Evolutionary conservation across 2,113 vertebrate species (phyloP).

Genomic region (Aptenodytes patagonicus): DNA sequence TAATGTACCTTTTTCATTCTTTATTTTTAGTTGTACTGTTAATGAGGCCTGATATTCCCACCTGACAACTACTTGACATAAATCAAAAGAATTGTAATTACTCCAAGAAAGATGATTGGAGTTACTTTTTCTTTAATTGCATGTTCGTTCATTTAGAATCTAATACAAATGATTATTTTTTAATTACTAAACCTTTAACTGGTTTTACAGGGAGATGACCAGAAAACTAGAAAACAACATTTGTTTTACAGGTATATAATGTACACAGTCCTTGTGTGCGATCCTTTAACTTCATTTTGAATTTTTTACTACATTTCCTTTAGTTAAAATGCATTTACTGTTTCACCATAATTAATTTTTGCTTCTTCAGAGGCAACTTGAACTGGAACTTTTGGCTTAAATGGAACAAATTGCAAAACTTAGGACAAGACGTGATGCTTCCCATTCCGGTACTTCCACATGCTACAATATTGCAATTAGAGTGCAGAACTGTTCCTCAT

Average conservation of each 20-base stretch:
- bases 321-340: not conserved
- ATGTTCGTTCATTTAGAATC: conserved; percentile 13
- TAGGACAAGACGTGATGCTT: not conserved
- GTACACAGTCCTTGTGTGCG: not conserved
- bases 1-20: not conserved
- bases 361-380: not conserved
- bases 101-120: not conserved
- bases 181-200: not conserved
- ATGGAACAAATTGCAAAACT: not conserved
- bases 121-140: not conserved
- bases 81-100: conserved; percentile 48
- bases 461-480: not conserved
- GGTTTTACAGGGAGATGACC: not conserved
- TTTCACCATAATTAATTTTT: not conserved
- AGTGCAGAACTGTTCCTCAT: not conserved
- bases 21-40: not conserved
- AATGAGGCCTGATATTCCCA: not conserved
- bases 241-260: not conserved
- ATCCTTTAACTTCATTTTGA: not conserved
- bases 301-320: not conserved
- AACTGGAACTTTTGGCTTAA: not conserved
- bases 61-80: not conserved
- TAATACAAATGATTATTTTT: not conserved
- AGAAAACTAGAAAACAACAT: not conserved
- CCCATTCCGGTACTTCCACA: not conserved